Percentiles rank a stretch among this genome's conserved stretches.
phyloP scores from a whole-genome alignment of 2,113 vertebrate genomes.

The Malurus alboscapulatus region DNA sequence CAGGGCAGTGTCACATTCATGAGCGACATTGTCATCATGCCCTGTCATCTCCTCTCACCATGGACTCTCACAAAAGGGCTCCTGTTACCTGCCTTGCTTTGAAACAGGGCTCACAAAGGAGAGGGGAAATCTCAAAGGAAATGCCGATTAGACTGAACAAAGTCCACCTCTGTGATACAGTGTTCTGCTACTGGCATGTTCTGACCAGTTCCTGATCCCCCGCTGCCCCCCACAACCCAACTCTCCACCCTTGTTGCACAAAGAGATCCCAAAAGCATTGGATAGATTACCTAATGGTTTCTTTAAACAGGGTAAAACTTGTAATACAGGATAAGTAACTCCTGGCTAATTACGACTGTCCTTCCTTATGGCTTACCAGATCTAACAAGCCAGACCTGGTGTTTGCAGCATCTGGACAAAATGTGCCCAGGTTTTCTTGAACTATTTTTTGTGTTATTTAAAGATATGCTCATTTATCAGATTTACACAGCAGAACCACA shows the following conservation, averaged over 20 bases:
- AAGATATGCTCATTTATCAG: not conserved
- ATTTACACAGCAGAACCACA: not conserved
- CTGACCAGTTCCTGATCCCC: conserved; percentile 3
- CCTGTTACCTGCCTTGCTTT: not conserved
- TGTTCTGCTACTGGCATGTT: conserved; percentile 26
- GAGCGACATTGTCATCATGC: not conserved
- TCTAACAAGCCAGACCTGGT: conserved; percentile 15
- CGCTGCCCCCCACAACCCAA: not conserved
- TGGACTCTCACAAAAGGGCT: not conserved
- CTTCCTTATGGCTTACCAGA: conserved; percentile 42
- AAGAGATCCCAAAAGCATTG: conserved; percentile 46
- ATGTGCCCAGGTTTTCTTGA: not conserved
- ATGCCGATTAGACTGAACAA: not conserved
- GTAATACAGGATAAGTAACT: conserved; percentile 60
- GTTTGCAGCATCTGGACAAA: conserved; percentile 17
- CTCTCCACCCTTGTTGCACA: conserved; percentile 55
- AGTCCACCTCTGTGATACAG: not conserved
- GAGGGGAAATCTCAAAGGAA: not conserved
- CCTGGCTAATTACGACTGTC: conserved; percentile 40
- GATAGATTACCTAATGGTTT: conserved; percentile 70
- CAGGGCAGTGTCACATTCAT: not conserved
- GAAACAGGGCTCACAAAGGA: not conserved
- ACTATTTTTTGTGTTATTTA: not conserved
- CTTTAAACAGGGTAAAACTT: conserved; percentile 61
- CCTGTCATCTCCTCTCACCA: not conserved